Evolutionary conservation across 2,888 invertebrate genomes (phyloP), one percentile per base, ranked within the genome.

Genomic region (Hemaris fuciformis): DNA sequence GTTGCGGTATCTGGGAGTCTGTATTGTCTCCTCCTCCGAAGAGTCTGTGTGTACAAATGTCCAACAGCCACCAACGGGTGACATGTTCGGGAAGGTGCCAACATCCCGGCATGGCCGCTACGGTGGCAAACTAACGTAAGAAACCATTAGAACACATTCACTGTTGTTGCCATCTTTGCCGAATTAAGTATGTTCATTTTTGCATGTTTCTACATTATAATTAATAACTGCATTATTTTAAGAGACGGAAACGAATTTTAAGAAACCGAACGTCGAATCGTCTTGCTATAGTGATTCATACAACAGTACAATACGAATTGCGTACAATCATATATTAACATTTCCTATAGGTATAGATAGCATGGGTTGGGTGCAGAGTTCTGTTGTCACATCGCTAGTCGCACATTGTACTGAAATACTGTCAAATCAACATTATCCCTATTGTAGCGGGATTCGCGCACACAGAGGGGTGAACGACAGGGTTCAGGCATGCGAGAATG

Each of bases 31-130:
- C 81, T 66, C 87, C 92, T 64, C 85, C 87, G 78, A 88, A 94
- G 72, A 90, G 75, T 31, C 91, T 79, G 65, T 93, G 93, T 75
- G 93, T 94, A 93, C 94, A 94, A 79, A 94, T 88, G 79, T 94
- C 94, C 76, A 94, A 85, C 79, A 94, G 89, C 94, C 94, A 94
- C 94, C 94, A 94, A 68, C 94, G 93, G 75, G 94, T 94, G 87
- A 94, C 94, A 80, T 89, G 93, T 70, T 93, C 89, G 66, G 91
- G 90, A 73, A 91, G 80, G 73, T 92, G 90, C 91, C 91, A 91
- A 76, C 91, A 92, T 62, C 91, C 91, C 62, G 92, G 92, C 91
- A 92, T 91, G 64, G 34, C 61, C 53, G 48, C 48, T 41, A 60
- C 53, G 48, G 1, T 48, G 13, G 25, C 41, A 53, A 60, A 60